Conservation (phyloP, 2,888 invertebrate species). For the Sarcophaga carnaria region DNA sequence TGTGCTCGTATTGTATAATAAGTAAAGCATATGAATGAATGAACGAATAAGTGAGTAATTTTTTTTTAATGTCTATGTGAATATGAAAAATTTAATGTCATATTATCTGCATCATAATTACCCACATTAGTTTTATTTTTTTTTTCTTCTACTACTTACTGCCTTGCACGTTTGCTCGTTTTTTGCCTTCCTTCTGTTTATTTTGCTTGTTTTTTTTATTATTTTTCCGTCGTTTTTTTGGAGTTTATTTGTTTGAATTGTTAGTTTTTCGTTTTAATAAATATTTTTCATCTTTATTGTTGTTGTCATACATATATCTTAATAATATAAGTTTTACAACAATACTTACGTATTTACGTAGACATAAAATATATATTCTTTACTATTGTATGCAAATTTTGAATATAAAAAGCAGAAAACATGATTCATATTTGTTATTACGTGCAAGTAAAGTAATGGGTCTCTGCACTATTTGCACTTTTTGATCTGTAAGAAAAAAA, state of each 20-base stretch:
- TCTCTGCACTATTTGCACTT: slow-evolving; percentile 57
- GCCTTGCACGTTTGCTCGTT: slow-evolving; percentile 43
- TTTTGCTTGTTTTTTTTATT: slow-evolving; percentile 10
- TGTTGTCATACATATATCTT: slow-evolving; percentile 35
- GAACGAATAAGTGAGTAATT: not conserved
- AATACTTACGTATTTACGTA: slow-evolving; percentile 17
- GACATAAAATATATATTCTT: not conserved
- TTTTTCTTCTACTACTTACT: slow-evolving; percentile 32
- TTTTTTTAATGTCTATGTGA: slow-evolving; percentile 37
- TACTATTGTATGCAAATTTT: slow-evolving; percentile 67
- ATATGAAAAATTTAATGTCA: slow-evolving; percentile 71
- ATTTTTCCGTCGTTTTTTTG: not conserved
- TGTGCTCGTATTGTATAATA: slow-evolving; percentile 23
- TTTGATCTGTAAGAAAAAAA: slow-evolving; percentile 57
- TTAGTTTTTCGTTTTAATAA: not conserved
- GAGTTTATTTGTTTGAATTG: not conserved
- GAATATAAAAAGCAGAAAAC: slow-evolving; percentile 48
- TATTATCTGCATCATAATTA: slow-evolving; percentile 81
- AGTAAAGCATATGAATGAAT: not conserved
- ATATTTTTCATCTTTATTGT: slow-evolving; percentile 20
- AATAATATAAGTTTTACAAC: slow-evolving; percentile 31
- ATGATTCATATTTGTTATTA: slow-evolving; percentile 69
- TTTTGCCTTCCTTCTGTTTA: slow-evolving; percentile 9
- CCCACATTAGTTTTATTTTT: slow-evolving; percentile 71
- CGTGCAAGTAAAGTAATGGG: slow-evolving; percentile 57